These are phyloP conservation scores for Machimus rusticus DNA, from an alignment of 2,888 invertebrate genomes.

Conservation along the genomic window DNA sequence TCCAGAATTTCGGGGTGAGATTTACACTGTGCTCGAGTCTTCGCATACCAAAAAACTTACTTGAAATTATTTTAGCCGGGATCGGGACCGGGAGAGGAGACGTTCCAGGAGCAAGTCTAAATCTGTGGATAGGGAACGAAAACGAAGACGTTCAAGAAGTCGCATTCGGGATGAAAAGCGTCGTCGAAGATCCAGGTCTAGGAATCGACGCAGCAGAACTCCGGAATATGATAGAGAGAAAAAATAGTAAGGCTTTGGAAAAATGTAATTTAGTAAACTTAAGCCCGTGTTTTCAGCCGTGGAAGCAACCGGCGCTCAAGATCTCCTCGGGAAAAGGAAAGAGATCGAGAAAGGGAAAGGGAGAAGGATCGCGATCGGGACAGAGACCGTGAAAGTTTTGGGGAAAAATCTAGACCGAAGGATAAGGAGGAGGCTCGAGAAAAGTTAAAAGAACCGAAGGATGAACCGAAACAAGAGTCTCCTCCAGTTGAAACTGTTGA, in stretches of 20 bases:
- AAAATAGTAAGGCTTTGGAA: constrained; percentile 37
- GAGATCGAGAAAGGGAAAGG: constrained; percentile 66
- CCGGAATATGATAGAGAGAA: constrained; percentile 37
- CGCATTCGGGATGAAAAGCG: constrained; percentile 63
- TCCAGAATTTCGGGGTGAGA: constrained; percentile 2
- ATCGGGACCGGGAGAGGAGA: constrained; percentile 56
- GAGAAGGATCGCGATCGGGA: constrained; percentile 69
- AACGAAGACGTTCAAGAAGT: constrained; percentile 71
- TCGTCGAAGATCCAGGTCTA: constrained; percentile 22
- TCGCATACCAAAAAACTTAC: not conserved
- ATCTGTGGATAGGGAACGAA: constrained; percentile 68
- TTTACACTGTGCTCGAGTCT: not conserved
- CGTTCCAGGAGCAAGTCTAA: constrained; percentile 65
- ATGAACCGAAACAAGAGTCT: constrained; percentile 49
- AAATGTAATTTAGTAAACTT: not conserved
- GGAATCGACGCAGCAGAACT: constrained; percentile 27
- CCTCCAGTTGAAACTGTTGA: constrained; percentile 66
- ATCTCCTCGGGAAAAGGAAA: constrained; percentile 50
- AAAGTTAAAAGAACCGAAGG: constrained; percentile 55
- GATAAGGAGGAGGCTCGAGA: constrained; percentile 49
- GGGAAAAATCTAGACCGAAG: constrained; percentile 49
- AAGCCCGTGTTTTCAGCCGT: constrained; percentile 31
- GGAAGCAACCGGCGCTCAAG: constrained; percentile 47
- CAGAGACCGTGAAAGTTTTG: constrained; percentile 60
- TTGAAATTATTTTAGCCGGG: constrained; percentile 49